These are phyloP conservation scores for Diuraphis noxia DNA, from an alignment of 1,140 invertebrate species.

Conservation along the genomic window DNA sequence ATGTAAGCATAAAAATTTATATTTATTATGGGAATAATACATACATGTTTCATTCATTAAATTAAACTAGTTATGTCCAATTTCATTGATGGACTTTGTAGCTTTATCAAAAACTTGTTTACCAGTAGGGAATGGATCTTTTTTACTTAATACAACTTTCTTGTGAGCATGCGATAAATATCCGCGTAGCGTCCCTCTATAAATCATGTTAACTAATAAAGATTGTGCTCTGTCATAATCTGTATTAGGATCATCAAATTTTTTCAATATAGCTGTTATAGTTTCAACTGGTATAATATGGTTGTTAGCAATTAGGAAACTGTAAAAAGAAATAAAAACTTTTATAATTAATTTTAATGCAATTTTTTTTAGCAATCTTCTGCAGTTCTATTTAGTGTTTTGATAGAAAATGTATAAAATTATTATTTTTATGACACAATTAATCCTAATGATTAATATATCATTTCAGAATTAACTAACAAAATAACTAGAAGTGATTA, in stretches of 20 bases:
- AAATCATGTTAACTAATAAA: conserved; percentile 94
- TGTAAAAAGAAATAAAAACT: conserved; percentile 58
- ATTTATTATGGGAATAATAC: not conserved
- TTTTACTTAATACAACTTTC: conserved; percentile 95
- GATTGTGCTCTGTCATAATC: conserved; percentile 94
- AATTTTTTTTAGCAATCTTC: not conserved
- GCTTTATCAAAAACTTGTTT: conserved; percentile 46
- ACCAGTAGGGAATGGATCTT: conserved; percentile 85
- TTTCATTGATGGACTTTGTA: conserved; percentile 42
- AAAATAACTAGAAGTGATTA: not conserved
- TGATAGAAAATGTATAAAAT: not conserved
- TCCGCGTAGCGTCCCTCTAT: conserved; percentile 91
- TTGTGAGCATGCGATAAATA: conserved; percentile 97
- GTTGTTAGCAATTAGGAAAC: conserved; percentile 79
- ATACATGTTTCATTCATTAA: not conserved
- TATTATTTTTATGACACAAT: not conserved
- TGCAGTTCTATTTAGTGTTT: not conserved
- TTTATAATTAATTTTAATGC: not conserved
- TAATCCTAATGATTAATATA: not conserved
- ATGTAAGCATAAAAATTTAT: not conserved
- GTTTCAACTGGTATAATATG: conserved; percentile 88
- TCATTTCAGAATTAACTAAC: no score
- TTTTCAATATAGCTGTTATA: conserved; percentile 79
- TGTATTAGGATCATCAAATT: conserved; percentile 80
- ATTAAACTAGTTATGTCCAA: conserved; percentile 40